Conservation (phyloP, 2,113 vertebrate genomes). For the Lampris incognitus region DNA sequence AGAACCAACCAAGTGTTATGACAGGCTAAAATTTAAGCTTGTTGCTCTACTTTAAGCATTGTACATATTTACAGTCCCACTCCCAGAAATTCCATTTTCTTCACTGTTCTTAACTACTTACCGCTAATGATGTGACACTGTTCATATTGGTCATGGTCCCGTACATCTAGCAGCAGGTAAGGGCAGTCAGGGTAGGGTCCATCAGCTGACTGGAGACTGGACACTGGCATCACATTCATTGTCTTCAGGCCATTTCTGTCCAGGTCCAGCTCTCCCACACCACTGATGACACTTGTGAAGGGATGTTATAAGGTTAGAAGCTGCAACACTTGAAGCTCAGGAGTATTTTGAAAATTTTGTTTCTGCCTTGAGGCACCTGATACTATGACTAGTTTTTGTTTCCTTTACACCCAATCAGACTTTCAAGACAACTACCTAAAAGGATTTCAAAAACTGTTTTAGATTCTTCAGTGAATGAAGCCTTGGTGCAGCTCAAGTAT, state of each 20-base stretch:
- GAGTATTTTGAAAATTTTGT: too few species aligned
- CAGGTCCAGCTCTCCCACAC: constrained; percentile 91
- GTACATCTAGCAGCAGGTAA: constrained; percentile 93
- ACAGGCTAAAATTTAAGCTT: too few species aligned
- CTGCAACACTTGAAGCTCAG: neutral
- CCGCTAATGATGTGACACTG: constrained; percentile 92
- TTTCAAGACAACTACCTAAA: too few species aligned
- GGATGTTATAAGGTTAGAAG: constrained; percentile 1
- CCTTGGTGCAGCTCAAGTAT: too few species aligned
- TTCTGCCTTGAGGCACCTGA: neutral
- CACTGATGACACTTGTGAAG: constrained; percentile 88
- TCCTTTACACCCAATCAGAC: neutral
- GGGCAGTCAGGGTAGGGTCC: constrained; percentile 91
- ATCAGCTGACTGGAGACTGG: constrained; percentile 55
- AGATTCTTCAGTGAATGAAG: too few species aligned
- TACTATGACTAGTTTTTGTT: too few species aligned
- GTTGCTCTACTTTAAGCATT: too few species aligned
- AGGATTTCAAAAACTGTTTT: too few species aligned
- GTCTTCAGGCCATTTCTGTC: constrained; percentile 76
- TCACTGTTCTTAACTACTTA: constrained; percentile 42
- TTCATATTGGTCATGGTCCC: constrained; percentile 89
- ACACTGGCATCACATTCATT: neutral
- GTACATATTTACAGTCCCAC: neutral
- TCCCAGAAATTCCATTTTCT: neutral
- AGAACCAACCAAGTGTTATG: too few species aligned